Evolutionary conservation across 2,888 invertebrate species (phyloP).

Genomic region (Pristionchus entomophagus): DNA sequence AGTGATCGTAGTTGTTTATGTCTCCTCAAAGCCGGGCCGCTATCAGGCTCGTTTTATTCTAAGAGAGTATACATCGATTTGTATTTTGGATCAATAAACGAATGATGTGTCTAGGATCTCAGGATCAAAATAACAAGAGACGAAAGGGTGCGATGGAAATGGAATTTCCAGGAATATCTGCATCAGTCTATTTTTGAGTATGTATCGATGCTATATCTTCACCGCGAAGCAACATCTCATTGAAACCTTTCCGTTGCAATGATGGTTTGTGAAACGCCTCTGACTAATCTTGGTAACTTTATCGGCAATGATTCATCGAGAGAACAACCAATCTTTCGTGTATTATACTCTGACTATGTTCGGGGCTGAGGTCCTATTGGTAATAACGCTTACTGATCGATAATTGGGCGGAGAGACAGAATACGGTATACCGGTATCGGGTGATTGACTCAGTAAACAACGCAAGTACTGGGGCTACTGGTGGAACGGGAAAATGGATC

Average conservation of each 20-base stretch:
- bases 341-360: conserved; percentile 34
- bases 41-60: not conserved
- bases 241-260: too few species aligned
- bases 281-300: not conserved
- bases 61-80: too few species aligned
- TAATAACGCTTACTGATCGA: conserved; percentile 11
- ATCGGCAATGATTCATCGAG: conserved; percentile 29
- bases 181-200: not conserved
- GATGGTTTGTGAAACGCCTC: too few species aligned
- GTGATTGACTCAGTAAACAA: not conserved
- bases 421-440: conserved; percentile 33
- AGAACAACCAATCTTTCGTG: conserved; percentile 34
- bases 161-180: not conserved
- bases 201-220: not conserved
- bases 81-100: too few species aligned
- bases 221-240: too few species aligned
- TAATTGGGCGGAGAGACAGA: not conserved
- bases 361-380: conserved; percentile 13
- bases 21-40: not conserved
- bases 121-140: not conserved
- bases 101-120: too few species aligned
- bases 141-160: too few species aligned
- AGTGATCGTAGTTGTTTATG: not conserved
- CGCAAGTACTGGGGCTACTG: not conserved
- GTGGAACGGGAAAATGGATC: not conserved